Evolutionary conservation across 2,113 vertebrate genomes (phyloP), one percentile per base, ranked within the genome.

Genomic region (Microcebus murinus): DNA sequence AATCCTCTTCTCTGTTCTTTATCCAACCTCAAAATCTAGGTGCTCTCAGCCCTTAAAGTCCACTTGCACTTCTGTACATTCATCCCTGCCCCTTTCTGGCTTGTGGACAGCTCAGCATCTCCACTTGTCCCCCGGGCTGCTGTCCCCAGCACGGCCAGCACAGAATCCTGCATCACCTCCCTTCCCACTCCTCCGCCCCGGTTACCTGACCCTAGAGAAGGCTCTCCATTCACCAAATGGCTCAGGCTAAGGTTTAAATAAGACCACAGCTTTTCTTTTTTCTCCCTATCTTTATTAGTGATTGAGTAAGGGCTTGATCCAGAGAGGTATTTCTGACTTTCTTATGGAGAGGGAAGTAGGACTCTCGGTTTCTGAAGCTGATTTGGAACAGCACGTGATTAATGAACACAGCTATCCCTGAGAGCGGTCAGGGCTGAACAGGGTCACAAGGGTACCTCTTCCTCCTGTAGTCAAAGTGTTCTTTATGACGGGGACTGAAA

Each of bases 341-440:
- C 71, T 88, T 81, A 18, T 65, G 39, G 63, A 94, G 27, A 85
- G 23, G 59, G 87, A 88, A 96, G 77, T 61, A 63, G 31, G 63
- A 8, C 61, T 94, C 95, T 74, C n/a, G 4, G 95, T 92, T 94
- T 90, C 65, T 31, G 84, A 59, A 84, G 50, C 81, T 92, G 50
- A 90, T 80, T 94, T 84, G 91, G 57, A 86, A 48, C 27, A 45
- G 57, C 27, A 8, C 4, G 12, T 34, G 74, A 39, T 86, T 39
- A 68, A 63, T 36, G 67, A 77, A 4, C 0, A 11, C 29, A 52
- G 17, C 42, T 79, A 8, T 86, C 79, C 36, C 79, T 0, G 4
- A 39, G 70, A 31, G 50, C 74, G 15, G 63, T 52, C 71, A 73
- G 71, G 15, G 5, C 50, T 65, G 11, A 34, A 18, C 4, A 48